Evolutionary conservation across 2,797 vertebrate genomes (phyloP), one percentile per base, ranked within the genome.

Genomic region (Danionella dracula): DNA sequence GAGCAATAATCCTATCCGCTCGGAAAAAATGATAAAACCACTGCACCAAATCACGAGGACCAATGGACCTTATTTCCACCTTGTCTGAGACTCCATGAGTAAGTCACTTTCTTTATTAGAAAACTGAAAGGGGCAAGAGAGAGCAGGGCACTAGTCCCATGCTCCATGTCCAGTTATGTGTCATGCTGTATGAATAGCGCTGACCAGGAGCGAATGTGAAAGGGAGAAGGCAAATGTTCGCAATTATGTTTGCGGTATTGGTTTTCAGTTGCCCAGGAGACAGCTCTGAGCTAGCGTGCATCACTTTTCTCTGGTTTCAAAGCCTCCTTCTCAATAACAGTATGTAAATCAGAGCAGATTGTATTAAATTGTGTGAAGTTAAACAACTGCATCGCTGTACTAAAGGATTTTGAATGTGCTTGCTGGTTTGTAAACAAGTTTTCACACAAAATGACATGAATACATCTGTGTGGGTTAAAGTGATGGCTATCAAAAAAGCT

Each of bases 201-300:
- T 15, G 48, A 63, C 16, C 16, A 41, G 23, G 23, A 55, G 20
- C 34, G 41, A 55, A 60, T 32, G 62, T 54, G 51, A 51, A 67
- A 41, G 21, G 1, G 54, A 58, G 60, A 55, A 12, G 49, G 42
- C 17, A 64, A 59, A 51, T 45, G 53, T 68, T 59, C 59, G 10
- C 46, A 49, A 20, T 75, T 53, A 50, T 38, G 29, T 29, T 60
- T 27, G 38, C 38, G 50, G 21, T 66, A 21, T 57, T 63, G 42
- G 20, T 51, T 64, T 49, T 27, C 48, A 49, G 19, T 46, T 65
- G 49, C 49, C 48, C 55, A 10, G 13, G 55, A 41, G 59, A 65
- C 60, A 16, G n/a, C 45, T 46, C 6, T 15, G 9, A 54, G 56
- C 41, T 20, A 19, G 15, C 11, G 11, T 44, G 20, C 5, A 45